Evolutionary conservation across 2,797 vertebrate genomes (phyloP).

Genomic region (Lophius americanus): DNA sequence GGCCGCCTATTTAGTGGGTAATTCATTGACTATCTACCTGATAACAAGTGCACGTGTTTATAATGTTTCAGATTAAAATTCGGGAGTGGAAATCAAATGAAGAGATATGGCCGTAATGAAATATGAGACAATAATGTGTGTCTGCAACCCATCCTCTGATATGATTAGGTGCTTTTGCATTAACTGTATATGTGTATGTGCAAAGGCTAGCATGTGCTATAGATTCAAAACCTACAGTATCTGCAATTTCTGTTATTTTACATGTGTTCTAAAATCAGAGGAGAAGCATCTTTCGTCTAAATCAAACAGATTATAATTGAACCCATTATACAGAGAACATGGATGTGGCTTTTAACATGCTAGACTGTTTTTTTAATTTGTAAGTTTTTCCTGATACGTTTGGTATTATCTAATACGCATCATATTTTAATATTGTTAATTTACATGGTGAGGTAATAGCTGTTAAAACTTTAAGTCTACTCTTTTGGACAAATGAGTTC

Average conservation of each 20-base stretch:
- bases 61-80: conserved; percentile 28
- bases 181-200: conserved; percentile 2
- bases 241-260: conserved; percentile 16
- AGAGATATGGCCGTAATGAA: conserved; percentile 15
- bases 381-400: conserved; percentile 1
- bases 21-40: conserved; percentile 31
- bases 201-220: not conserved
- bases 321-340: conserved; percentile 23
- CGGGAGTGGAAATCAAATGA: conserved; percentile 20
- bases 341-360: conserved; percentile 30
- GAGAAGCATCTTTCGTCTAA: conserved; percentile 48
- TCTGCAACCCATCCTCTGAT: not conserved
- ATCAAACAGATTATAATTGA: conserved; percentile 40
- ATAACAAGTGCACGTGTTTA: conserved; percentile 39
- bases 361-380: conserved; percentile 4
- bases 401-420: conserved; percentile 14
- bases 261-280: conserved; percentile 29
- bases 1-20: conserved; percentile 10
- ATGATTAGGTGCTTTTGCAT: not conserved
- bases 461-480: conserved; percentile 15
- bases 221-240: no score
- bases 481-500: conserved; percentile 20
- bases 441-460: conserved; percentile 7
- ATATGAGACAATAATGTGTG: conserved; percentile 9
- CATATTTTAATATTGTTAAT: conserved; percentile 14